These are phyloP conservation scores for Acipenser transmontanus DNA, from an alignment of 2,797 vertebrate species.

Conservation along the genomic window DNA sequence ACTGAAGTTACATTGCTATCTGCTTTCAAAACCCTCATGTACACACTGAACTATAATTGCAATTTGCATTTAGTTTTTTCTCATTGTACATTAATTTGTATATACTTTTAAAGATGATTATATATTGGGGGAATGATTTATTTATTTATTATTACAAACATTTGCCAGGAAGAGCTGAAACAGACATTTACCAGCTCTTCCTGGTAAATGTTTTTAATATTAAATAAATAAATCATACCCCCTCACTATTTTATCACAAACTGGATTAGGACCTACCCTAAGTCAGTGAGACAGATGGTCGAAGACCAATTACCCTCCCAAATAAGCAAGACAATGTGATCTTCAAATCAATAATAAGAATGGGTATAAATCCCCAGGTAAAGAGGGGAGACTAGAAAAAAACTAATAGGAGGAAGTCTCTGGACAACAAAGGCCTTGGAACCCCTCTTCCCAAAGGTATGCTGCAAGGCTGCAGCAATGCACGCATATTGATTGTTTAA, in stretches of 20 bases:
- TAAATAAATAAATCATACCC: constrained; percentile 1
- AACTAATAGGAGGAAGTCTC: neutral
- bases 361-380: neutral
- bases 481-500: too few relatives aligned
- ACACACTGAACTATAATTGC: too few relatives aligned
- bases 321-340: neutral
- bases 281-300: neutral
- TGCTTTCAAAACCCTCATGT: too few relatives aligned
- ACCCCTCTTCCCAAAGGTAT: neutral
- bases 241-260: neutral
- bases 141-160: too few relatives aligned
- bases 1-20: too few relatives aligned
- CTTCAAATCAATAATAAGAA: neutral
- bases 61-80: too few relatives aligned
- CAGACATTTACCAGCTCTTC: too few relatives aligned
- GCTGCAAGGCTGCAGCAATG: too few relatives aligned
- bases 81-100: too few relatives aligned
- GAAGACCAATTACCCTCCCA: neutral
- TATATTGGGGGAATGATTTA: too few relatives aligned
- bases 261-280: neutral
- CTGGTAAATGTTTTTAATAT: neutral
- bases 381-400: neutral
- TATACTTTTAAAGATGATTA: too few relatives aligned
- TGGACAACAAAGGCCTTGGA: neutral
- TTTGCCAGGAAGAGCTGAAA: too few relatives aligned